A percentile compares a stretch with the other conserved stretches of the same genome.
Evolutionary conservation across 1,140 invertebrate species (phyloP).

Genomic region (Papilio polytes): DNA sequence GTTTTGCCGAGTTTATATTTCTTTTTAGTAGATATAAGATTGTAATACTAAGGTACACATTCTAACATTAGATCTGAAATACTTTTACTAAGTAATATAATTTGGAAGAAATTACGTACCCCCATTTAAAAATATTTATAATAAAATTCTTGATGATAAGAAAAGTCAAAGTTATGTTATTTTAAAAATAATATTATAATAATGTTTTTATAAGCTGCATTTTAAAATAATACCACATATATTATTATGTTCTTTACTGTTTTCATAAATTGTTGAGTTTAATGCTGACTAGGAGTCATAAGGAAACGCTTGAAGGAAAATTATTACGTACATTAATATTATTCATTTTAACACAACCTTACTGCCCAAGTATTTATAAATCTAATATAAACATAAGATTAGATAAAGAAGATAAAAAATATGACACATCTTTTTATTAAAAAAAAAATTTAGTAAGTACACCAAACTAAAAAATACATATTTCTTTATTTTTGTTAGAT

Average conservation of each 20-base stretch:
- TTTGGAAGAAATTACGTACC: no score
- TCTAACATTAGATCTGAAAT: background rate
- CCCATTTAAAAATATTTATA: no score
- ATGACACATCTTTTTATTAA: no score
- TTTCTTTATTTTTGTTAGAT: no score
- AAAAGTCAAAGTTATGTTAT: no score
- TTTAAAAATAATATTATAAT: background rate
- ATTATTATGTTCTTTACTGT: background rate
- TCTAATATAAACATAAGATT: background rate
- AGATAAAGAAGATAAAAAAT: background rate
- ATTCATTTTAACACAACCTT: slow-evolving; percentile 17
- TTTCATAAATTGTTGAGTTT: slow-evolving; percentile 21
- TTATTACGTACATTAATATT: slow-evolving; percentile 10
- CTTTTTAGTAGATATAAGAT: background rate
- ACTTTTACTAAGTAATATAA: no score
- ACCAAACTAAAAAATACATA: no score
- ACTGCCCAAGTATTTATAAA: background rate
- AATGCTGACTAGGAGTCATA: slow-evolving; percentile 26
- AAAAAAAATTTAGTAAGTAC: no score
- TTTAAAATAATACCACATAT: background rate
- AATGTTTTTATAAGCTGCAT: background rate
- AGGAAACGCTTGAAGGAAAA: slow-evolving; percentile 24
- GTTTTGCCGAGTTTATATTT: background rate
- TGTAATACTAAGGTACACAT: background rate
- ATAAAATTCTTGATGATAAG: no score